Base-by-base conservation (phyloP, 2,113 vertebrate species). In the Apistogramma diplotaenia region DNA sequence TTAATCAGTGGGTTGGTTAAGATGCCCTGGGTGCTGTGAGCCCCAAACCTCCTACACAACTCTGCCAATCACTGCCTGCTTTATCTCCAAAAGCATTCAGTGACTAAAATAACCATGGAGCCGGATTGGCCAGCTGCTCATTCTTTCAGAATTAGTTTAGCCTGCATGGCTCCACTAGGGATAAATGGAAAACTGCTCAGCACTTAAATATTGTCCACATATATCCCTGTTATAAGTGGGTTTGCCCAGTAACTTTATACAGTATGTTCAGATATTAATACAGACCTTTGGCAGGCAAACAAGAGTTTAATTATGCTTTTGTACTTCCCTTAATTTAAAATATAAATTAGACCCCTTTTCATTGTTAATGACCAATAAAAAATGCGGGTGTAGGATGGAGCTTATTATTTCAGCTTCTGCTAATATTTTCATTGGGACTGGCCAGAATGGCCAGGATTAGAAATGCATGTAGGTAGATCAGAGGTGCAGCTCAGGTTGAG, bases 21-120 rank as follows among this genome's bases (percentile, higher is more conserved):
- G 60, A 67, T 54, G 53, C 29, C 71, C 12, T 11, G 5, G 46
- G 51, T 57, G 53, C 19, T 43, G 21, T 70, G 60, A 81, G 76
- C 25, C 40, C 23, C 10, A 16, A 51, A 76, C 35, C 51, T 79
- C 23, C 53, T 29, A 25, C 65, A 75, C 56, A 62, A 59, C 71
- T 74, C 73, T 85, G 85, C 74, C 80, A 89, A 19, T 88, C 76
- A 84, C 89, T 72, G 82, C 56, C 83, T 79, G 54, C 78, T 90
- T 93, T 91, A 93, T 92, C 91, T 83, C 76, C 71, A 77, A 78
- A 79, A 79, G 87, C 79, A 87, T 62, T 85, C 54, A 43, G 84
- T 3, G 76, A 74, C 91, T 71, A 90, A 93, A 93, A 94, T 93
- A 93, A 82, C 76, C 81, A n/a, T 51, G 83, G 73, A 21, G 67